These are phyloP conservation scores for Hofmannophila pseudospretella DNA, from an alignment of 2,888 invertebrate species.

Conservation along the genomic window DNA sequence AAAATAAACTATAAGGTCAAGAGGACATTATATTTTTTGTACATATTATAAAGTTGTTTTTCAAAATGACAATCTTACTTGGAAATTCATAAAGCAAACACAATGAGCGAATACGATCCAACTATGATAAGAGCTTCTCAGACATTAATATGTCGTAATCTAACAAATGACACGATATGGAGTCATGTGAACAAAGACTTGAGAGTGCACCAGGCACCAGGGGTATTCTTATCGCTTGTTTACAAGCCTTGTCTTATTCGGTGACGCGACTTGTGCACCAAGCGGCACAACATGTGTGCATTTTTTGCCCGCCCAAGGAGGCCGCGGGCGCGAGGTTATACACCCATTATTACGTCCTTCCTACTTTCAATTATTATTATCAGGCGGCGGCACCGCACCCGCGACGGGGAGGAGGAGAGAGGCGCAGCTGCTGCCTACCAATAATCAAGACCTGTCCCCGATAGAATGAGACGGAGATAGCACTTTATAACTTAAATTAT, in stretches of 20 bases:
- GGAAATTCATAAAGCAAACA: no score
- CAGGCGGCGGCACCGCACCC: conserved; percentile 70
- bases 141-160: no score
- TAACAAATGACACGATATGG: conserved; percentile 20
- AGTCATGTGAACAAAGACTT: conserved; percentile 51
- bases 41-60: no score
- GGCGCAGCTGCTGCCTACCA: conserved; percentile 79
- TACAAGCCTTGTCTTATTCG: conserved; percentile 43
- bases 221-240: conserved; percentile 51
- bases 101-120: no score
- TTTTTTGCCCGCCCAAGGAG: conserved; percentile 78
- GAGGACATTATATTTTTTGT: no score
- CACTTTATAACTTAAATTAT: conserved; percentile 25
- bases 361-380: conserved; percentile 79
- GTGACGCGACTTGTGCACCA: conserved; percentile 29
- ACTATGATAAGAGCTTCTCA: no score
- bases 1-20: no score
- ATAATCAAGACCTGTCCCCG: conserved; percentile 73
- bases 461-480: conserved; percentile 59
- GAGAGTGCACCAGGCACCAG: conserved; percentile 28
- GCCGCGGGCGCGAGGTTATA: conserved; percentile 78
- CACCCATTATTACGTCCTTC: conserved; percentile 79
- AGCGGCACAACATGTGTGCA: conserved; percentile 57
- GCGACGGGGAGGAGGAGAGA: conserved; percentile 76
- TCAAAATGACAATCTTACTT: no score